A percentile compares a stretch with the other conserved stretches of the same genome.
Evolutionary conservation across 2,888 invertebrate species (phyloP).

Genomic region (Euphydryas editha): DNA sequence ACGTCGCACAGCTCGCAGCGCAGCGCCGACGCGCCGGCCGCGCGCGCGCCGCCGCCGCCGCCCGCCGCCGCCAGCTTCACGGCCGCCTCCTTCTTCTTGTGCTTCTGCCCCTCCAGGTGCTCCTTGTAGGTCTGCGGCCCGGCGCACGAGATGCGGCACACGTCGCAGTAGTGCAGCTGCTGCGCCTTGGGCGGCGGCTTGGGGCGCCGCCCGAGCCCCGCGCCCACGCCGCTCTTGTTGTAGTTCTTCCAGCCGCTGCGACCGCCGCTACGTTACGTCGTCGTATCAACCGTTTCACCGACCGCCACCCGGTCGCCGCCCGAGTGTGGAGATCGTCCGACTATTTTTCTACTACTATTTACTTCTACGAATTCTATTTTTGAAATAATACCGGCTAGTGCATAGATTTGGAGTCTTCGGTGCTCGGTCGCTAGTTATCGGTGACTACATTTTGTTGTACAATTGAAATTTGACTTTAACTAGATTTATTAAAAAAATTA

Average conservation of each 20-base stretch:
- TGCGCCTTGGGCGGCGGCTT: conserved; percentile 95
- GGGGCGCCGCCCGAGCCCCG: conserved; percentile 85
- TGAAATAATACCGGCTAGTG: no score
- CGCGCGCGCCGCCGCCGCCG: conserved; percentile 85
- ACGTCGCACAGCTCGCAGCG: conserved; percentile 99
- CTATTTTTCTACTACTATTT: background rate
- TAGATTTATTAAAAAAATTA: no score
- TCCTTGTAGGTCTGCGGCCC: conserved; percentile 91
- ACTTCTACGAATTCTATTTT: no score
- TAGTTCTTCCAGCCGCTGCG: conserved; percentile 75
- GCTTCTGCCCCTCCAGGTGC: conserved; percentile 99
- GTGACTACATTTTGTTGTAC: no score
- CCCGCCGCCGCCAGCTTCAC: conserved; percentile 85
- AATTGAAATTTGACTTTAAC: no score
- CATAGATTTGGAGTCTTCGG: no score
- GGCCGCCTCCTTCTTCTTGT: conserved; percentile 97
- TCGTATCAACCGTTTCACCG: background rate
- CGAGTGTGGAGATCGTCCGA: conserved; percentile 5
- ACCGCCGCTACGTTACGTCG: conserved; percentile 44
- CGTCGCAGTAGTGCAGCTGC: conserved; percentile 98
- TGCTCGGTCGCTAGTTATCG: background rate
- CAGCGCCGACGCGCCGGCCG: conserved; percentile 80
- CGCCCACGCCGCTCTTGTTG: conserved; percentile 79
- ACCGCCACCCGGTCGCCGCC: background rate
- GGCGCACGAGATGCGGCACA: conserved; percentile 99